Conservation (phyloP, 2,797 vertebrate genomes). For the Eulemur coronatus region DNA sequence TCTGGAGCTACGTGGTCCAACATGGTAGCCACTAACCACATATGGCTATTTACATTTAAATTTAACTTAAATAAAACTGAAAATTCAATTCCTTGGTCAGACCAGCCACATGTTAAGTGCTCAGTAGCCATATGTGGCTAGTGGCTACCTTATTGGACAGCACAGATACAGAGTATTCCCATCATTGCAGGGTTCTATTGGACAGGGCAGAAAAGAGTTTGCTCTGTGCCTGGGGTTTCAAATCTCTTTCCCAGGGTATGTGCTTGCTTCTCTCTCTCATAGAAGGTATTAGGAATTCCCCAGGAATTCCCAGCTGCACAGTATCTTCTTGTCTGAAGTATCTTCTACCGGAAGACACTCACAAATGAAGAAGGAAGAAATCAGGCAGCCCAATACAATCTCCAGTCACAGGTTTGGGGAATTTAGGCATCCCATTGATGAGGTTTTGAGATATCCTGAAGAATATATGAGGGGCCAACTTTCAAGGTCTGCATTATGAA, state of each 20-base stretch:
- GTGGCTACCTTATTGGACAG: background rate
- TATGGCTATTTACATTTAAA: conserved; percentile 18
- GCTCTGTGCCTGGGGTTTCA: background rate
- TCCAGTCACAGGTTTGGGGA: background rate
- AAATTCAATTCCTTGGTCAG: background rate
- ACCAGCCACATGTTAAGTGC: background rate
- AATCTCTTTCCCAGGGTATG: background rate
- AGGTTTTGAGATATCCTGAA: conserved; percentile 9
- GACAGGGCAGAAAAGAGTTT: background rate
- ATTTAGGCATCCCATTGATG: background rate
- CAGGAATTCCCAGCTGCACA: background rate
- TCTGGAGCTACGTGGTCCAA: background rate
- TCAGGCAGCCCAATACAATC: background rate
- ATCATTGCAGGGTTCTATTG: background rate
- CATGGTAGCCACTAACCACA: background rate
- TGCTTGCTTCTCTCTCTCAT: background rate
- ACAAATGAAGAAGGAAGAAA: background rate
- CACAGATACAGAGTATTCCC: background rate
- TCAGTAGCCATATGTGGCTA: background rate
- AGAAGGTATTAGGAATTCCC: background rate
- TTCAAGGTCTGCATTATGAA: background rate
- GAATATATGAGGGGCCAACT: background rate
- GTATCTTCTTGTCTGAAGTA: background rate
- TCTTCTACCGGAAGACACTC: background rate
- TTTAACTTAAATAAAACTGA: conserved; percentile 16